A percentile compares a stretch with the other conserved stretches of the same genome.
Evolutionary conservation across 2,113 vertebrate species (phyloP).

Genomic region (Acinonyx jubatus): DNA sequence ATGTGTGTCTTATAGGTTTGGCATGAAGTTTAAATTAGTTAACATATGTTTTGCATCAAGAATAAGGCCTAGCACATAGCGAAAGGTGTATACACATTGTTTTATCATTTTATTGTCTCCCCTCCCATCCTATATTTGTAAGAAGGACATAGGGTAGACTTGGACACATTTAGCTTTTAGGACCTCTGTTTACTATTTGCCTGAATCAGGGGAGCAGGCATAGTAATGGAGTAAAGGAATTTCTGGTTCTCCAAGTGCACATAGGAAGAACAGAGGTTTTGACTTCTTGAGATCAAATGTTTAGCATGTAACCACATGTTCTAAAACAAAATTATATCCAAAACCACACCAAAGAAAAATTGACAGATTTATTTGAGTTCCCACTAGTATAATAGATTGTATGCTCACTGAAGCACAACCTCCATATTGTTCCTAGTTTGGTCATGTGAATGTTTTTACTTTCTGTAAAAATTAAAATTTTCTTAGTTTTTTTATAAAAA

Average conservation of each 20-base stretch:
- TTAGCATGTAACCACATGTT: neutral
- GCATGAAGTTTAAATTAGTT: neutral
- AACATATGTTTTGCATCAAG: neutral
- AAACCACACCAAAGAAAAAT: neutral
- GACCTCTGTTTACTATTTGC: neutral
- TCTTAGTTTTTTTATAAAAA: neutral
- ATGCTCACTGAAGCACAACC: neutral
- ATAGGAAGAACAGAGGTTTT: neutral
- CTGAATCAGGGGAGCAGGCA: neutral
- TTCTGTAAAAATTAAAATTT: neutral
- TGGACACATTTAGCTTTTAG: neutral
- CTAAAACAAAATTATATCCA: conserved; percentile 24
- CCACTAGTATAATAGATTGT: neutral
- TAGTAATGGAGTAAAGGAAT: neutral
- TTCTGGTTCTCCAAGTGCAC: neutral
- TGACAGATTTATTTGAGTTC: neutral
- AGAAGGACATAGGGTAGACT: neutral
- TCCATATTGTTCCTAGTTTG: neutral
- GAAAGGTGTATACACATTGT: neutral
- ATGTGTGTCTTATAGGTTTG: neutral
- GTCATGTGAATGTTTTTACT: neutral
- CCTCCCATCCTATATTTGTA: neutral
- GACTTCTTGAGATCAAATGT: neutral
- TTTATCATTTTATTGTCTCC: neutral
- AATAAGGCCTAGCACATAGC: neutral